phyloP scores from a whole-genome alignment of 2,888 invertebrate species.

The Falcaria lacertinaria region DNA sequence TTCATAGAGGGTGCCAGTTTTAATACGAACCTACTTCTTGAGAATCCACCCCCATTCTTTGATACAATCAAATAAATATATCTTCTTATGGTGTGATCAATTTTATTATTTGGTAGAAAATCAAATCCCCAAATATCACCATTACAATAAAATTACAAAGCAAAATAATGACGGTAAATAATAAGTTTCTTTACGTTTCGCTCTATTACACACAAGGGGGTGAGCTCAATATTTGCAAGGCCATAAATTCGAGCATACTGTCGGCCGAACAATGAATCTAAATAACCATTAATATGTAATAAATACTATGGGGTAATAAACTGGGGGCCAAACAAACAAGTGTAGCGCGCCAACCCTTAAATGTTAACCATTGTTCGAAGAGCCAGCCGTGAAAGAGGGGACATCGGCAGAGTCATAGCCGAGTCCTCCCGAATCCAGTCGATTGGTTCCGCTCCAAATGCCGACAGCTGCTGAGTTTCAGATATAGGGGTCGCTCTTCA shows the following conservation, averaged over 20 bases:
- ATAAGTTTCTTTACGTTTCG: conserved; percentile 51
- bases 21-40: too few species aligned
- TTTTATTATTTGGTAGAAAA: conserved; percentile 4
- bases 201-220: conserved; percentile 44
- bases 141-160: conserved; percentile 50
- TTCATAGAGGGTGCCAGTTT: too few species aligned
- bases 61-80: too few species aligned
- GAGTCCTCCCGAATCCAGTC: conserved; percentile 49
- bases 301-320: conserved; percentile 77
- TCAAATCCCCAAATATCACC: conserved; percentile 34
- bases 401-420: conserved; percentile 45
- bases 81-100: too few species aligned
- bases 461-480: conserved; percentile 76
- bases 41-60: too few species aligned
- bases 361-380: conserved; percentile 51
- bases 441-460: conserved; percentile 76
- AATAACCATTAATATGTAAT: conserved; percentile 81
- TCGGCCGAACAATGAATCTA: conserved; percentile 75
- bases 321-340: conserved; percentile 77
- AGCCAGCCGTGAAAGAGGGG: conserved; percentile 52
- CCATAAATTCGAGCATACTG: conserved; percentile 78
- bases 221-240: conserved; percentile 64
- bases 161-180: conserved; percentile 37
- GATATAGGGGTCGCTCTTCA: conserved; percentile 73
- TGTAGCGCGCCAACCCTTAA: conserved; percentile 66